A percentile compares a stretch with the other conserved stretches of the same genome.
Conservation (phyloP, 2,888 invertebrate species). For the Subacronicta megacephala region DNA sequence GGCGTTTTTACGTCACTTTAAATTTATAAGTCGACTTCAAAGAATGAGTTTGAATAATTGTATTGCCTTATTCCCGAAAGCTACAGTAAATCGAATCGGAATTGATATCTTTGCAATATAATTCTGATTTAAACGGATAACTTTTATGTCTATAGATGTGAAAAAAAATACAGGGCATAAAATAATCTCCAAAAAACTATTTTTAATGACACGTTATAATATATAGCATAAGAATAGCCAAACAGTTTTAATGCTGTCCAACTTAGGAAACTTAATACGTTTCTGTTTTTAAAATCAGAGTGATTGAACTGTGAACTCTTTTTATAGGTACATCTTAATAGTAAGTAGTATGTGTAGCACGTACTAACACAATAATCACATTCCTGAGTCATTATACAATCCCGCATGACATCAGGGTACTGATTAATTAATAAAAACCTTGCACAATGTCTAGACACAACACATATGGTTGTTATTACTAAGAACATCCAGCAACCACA, state of each 20-base stretch:
- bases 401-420: conserved; percentile 49
- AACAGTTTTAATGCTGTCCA: too few species aligned
- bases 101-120: too few species aligned
- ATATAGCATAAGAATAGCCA: too few species aligned
- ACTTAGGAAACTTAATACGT: not conserved
- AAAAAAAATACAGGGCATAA: too few species aligned
- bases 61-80: not conserved
- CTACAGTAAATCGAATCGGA: too few species aligned
- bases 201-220: too few species aligned
- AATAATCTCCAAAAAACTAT: too few species aligned
- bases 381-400: conserved; percentile 39
- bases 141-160: too few species aligned
- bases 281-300: not conserved
- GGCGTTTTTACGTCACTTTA: conserved; percentile 39
- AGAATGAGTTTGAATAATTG: not conserved
- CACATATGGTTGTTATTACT: conserved; percentile 21
- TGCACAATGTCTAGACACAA: conserved; percentile 29
- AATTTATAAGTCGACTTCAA: conserved; percentile 18
- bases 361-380: conserved; percentile 45
- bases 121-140: too few species aligned
- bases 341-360: conserved; percentile 4
- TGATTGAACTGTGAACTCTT: conserved; percentile 13
- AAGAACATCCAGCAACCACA: conserved; percentile 25
- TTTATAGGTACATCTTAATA: conserved; percentile 14
- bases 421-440: conserved; percentile 51